Conservation (phyloP, 2,888 invertebrate species). For the Cantharis rufa region DNA sequence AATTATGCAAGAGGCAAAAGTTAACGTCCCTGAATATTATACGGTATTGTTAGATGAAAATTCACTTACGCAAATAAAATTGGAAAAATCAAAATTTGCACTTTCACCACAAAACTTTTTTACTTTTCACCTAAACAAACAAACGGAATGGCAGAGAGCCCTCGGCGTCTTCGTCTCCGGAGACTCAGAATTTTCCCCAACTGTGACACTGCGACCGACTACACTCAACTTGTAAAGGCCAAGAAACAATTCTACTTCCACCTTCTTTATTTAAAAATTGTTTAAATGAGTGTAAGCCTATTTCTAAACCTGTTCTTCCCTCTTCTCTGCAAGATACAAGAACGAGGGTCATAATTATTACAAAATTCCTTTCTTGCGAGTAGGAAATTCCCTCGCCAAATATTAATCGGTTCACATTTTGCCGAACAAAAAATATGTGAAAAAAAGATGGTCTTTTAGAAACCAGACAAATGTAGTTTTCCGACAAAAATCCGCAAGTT, state of each 20-base stretch:
- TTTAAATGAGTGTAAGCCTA: neutral
- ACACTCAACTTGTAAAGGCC: conserved; percentile 13
- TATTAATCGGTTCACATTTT: neutral
- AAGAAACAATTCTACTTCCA: conserved; percentile 12
- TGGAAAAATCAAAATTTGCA: neutral
- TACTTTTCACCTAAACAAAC: neutral
- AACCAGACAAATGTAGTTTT: no score
- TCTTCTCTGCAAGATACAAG: neutral
- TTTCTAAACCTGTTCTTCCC: neutral
- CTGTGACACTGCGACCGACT: conserved; percentile 19
- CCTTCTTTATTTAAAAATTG: conserved; percentile 19
- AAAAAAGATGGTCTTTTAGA: no score
- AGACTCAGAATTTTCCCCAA: neutral
- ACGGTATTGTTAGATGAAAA: neutral
- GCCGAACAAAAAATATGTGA: neutral
- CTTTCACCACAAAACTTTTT: neutral
- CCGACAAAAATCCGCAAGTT: no score
- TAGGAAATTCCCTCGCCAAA: neutral
- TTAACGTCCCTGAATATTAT: neutral
- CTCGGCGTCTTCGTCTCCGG: conserved; percentile 7
- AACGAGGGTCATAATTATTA: conserved; percentile 3
- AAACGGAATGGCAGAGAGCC: neutral
- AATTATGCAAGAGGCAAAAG: neutral
- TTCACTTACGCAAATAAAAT: neutral
- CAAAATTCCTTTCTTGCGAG: neutral